Evolutionary conservation across 2,888 invertebrate genomes (phyloP), one percentile per base, ranked within the genome.

Genomic region (Aporophyla lueneburgensis): DNA sequence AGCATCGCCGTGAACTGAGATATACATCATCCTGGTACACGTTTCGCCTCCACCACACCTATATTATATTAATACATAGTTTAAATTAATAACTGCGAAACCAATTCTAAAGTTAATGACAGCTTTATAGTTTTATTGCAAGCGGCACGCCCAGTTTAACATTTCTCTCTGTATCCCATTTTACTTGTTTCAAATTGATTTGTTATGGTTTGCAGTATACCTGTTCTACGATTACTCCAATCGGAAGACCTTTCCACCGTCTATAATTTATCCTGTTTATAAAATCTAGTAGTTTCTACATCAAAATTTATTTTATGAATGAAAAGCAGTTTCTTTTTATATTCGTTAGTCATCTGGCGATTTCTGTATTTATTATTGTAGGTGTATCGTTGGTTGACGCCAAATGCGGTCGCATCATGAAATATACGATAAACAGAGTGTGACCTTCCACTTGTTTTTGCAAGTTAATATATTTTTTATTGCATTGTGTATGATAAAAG

Each of bases 21-120:
- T 91, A 93, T 93, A 91, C 91, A 93, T 93, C 92, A 93, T 92
- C 85, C 87, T 54, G 89, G 81, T 88, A 88, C 84, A 87, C 82
- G 86, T 77, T 89, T 88, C 80, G 83, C 51, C 33, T 86, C 85
- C 86, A 84, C 80, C 86, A 83, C 88, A 86, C 78, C 84, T 83
- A 76, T 80, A 82, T 87, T 86, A 86, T 84, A 89, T 88, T 90
- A 91, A 89, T 46, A 46, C 43, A 46, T 90, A 88, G 85, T 78
- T 77, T 85, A 69, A 82, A 86, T 84, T 86, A 87, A 88, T 88
- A 88, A 86, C 78, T 67, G 81, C 74, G 53, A 78, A 86, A 78
- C 65, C 74, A 84, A 86, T 87, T 83, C 72, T 80, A 62, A 56
- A 78, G 71, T 78, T 83, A 79, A 82, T 83, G 77, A 81, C 78